These are phyloP conservation scores for Drosophila cognata DNA, from an alignment of 2,888 invertebrate species.

Conservation along the genomic window DNA sequence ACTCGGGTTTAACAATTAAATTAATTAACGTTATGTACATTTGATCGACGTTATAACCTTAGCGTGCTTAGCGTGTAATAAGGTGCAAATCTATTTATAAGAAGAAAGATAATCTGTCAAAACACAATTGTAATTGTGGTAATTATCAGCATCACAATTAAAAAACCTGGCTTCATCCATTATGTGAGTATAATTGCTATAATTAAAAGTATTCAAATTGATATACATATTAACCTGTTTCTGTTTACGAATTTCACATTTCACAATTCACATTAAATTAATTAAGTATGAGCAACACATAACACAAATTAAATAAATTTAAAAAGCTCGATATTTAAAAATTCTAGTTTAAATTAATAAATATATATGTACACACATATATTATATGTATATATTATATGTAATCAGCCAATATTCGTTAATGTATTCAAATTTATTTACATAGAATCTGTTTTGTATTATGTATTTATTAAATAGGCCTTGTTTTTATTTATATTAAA, in stretches of 20 bases:
- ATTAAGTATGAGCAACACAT: not conserved
- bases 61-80: constrained; percentile 6
- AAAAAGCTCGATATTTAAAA: not conserved
- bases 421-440: not conserved
- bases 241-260: not conserved
- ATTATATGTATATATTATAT: not conserved
- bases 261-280: not conserved
- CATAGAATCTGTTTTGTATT: not conserved
- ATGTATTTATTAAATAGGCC: not conserved
- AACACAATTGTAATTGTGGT: constrained; percentile 17
- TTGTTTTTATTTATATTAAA: not conserved
- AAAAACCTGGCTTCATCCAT: not conserved
- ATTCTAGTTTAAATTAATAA: not conserved
- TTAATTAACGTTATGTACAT: not conserved
- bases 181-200: not conserved
- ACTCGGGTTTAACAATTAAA: not conserved
- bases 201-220: not conserved
- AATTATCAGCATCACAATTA: constrained; percentile 9
- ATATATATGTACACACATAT: not conserved
- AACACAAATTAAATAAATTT: not conserved
- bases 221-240: not conserved
- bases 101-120: not conserved
- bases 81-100: not conserved
- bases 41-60: constrained; percentile 42
- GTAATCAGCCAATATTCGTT: not conserved